Conservation (phyloP, 2,113 vertebrate species). For the Apodemus sylvaticus region DNA sequence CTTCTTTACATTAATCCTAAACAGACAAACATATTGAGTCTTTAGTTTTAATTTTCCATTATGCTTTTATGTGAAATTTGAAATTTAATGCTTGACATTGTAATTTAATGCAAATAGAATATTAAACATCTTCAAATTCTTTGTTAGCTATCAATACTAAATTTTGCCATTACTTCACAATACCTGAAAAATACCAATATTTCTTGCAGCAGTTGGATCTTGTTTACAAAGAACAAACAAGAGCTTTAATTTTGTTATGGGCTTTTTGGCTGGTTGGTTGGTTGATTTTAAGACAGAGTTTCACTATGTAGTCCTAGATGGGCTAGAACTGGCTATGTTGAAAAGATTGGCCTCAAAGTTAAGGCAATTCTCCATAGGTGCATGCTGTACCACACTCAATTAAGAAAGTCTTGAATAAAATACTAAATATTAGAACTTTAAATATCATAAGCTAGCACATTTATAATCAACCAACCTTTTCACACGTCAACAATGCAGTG, state of each 20-base stretch:
- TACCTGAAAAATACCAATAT: conserved; percentile 1
- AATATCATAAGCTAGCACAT: neutral
- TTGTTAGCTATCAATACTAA: conserved; percentile 5
- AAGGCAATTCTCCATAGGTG: neutral
- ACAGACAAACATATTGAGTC: neutral
- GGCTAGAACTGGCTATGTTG: neutral
- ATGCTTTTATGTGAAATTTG: conserved; percentile 17
- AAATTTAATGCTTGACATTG: conserved; percentile 28
- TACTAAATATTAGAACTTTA: neutral
- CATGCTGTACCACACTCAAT: neutral
- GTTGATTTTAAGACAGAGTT: neutral
- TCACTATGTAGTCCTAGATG: neutral
- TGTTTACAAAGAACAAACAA: conserved; percentile 32
- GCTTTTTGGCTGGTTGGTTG: neutral
- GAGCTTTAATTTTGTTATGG: neutral
- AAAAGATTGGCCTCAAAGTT: neutral
- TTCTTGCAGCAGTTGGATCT: neutral
- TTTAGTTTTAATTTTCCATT: conserved; percentile 43
- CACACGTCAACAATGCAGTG: conserved; percentile 48
- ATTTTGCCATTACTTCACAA: neutral
- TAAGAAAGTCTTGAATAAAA: neutral
- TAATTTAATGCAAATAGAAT: conserved; percentile 17
- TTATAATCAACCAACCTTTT: neutral
- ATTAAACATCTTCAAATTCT: conserved; percentile 33
- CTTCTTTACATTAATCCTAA: neutral